Evolutionary conservation across 2,113 vertebrate genomes (phyloP), one percentile per base, ranked within the genome.

Genomic region (Gopherus flavomarginatus): DNA sequence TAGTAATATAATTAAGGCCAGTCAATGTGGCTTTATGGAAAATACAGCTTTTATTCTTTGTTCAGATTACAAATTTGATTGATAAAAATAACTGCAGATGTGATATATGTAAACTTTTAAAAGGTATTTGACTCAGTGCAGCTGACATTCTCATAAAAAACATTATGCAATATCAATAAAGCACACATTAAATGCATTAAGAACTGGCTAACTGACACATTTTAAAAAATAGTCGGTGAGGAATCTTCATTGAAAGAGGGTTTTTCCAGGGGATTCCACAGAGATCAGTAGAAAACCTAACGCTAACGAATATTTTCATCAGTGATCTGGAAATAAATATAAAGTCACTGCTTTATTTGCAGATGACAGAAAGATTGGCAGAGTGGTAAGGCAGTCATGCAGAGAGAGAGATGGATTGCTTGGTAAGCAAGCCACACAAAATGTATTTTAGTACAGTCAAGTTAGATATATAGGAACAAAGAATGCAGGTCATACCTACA

Each of bases 61-160:
- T 42, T 88, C 5, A 59, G 26, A 2, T 29, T 2, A 0, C 22
- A 50, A 24, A n/a, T n/a, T 44, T 29, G 4, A 27, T 5, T 19
- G 65, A 69, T 54, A 52, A 27, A 6, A 11, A 54, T 54, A 54
- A 22, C 53, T 21, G 53, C 8, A 54, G 53, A 22, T 54, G 53
- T 54, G 53, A 54, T 77, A 24, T 54, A 27, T 16, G 42, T 47
- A 31, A 35, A 72, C 35, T 72, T 35, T 72, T 31, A 7, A n/a
- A 72, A 72, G 35, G 47, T 47, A 35, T 8, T 49, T 11, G 53
- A 29, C 27, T 7, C 42, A 65, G 19, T 62, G 9, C 0, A 2
- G 5, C 13, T 3, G 57, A 14, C 2, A 59, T 49, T 26, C 59
- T 3, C 3, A 11, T 31, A 42, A 54, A 69, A 83, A 47, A 12